A percentile compares a stretch with the other conserved stretches of the same genome.
Evolutionary conservation across 64 coral and sea anemone genomes (phyloP).

Genomic region (Acropora yongei): DNA sequence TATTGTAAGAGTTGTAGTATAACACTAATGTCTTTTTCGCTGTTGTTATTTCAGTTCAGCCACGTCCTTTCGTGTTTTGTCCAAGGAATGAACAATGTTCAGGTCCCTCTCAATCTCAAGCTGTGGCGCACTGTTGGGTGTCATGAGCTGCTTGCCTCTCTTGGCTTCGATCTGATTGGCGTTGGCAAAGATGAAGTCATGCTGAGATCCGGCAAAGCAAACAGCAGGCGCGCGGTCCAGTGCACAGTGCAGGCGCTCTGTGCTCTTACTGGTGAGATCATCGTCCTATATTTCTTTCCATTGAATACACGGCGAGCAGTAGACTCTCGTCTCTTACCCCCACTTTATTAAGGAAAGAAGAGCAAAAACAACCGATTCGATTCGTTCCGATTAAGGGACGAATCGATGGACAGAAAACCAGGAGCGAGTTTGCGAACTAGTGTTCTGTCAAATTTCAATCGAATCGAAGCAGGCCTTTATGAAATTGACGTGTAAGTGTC

Average conservation of each 20-base stretch:
- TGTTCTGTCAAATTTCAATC: no score
- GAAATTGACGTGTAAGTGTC: no score
- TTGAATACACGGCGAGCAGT: no score
- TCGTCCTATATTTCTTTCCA: neutral
- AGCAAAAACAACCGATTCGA: no score
- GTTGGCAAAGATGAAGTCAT: slow-evolving; percentile 99
- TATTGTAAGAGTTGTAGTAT: no score
- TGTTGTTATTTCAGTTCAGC: slow-evolving; percentile 76
- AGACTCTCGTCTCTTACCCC: no score
- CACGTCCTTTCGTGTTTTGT: slow-evolving; percentile 86
- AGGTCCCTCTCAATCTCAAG: slow-evolving; percentile 90
- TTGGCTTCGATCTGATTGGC: slow-evolving; percentile 97
- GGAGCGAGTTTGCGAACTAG: no score
- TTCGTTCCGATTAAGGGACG: no score
- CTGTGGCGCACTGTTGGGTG: slow-evolving; percentile 91
- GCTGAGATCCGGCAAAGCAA: slow-evolving; percentile 89
- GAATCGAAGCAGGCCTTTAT: no score
- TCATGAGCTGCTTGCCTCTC: slow-evolving; percentile 93
- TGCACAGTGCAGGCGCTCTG: slow-evolving; percentile 91
- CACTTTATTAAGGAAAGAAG: no score
- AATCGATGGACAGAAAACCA: no score
- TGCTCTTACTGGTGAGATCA: slow-evolving; percentile 79
- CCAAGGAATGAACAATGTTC: slow-evolving; percentile 92
- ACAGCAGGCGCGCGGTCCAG: slow-evolving; percentile 91
- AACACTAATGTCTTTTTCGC: neutral